Base-by-base conservation (phyloP, 2,888 invertebrate species). In the Adelognathus sp. region DNA sequence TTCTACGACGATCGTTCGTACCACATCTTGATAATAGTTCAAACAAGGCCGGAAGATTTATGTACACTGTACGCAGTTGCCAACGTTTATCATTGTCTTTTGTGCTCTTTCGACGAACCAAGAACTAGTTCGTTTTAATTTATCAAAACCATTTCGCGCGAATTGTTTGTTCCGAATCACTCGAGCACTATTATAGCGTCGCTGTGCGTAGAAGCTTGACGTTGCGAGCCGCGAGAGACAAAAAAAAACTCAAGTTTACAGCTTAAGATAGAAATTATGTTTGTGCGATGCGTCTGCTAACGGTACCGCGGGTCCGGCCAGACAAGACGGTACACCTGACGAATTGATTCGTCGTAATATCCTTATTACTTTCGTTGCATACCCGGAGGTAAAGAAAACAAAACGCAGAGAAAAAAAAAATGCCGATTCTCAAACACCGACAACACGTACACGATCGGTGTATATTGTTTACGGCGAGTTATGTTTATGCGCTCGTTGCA, bases 401-500 rank as follows among this genome's bases (percentile, higher is more conserved):
- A 63, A 29, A 29, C n/a, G 41, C 24, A n/a, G 2, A 18, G 24
- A 0, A 29, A 6, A 14, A 61, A n/a, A n/a, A n/a, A n/a, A n/a
- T n/a, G n/a, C 24, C 14, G 9, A 21, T 16, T 56, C 52, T 27
- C 27, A 69, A 69, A 75, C 74, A 39, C 44, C 36, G 44, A 33
- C 41, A 46, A 39, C 33, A 14, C 66, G 58, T 66, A 39, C 14
- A 54, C 33, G 33, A 41, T 54, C 39, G 63, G 31, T 64, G 16
- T 46, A 52, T 78, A 76, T 72, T 76, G 75, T 81, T 78, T 82
- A 77, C 75, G 61, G 60, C 66, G 60, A 61, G 60, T 75, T 75
- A 79, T 79, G 71, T 75, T 79, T 79, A 66, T 66, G 66, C 71
- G 60, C 31, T 56, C 75, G 75, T 79, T 79, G 79, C 79, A 75